A percentile compares a stretch with the other conserved stretches of the same genome.
These are phyloP conservation scores for Myrmecobius fasciatus DNA, from an alignment of 2,113 vertebrate genomes.

Conservation along the genomic window DNA sequence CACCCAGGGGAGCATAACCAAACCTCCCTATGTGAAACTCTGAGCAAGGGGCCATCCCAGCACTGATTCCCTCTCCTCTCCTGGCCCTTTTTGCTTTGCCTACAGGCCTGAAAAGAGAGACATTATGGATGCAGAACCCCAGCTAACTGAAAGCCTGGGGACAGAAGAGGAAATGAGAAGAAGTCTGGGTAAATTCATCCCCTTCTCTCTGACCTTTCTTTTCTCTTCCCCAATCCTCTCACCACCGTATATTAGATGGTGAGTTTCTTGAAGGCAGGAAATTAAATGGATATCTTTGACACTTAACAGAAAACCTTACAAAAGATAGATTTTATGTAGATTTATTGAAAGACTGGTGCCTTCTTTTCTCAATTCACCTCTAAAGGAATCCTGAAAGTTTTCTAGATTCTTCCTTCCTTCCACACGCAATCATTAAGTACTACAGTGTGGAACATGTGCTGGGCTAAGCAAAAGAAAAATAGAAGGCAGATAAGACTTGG, in stretches of 20 bases:
- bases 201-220: not conserved
- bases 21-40: not conserved
- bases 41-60: not conserved
- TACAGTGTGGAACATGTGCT: not conserved
- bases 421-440: not conserved
- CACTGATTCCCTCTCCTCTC: not conserved
- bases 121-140: slow-evolving; percentile 72
- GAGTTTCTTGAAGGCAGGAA: not conserved
- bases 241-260: not conserved
- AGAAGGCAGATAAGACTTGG: not conserved
- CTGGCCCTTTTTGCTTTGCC: not conserved
- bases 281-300: not conserved
- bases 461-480: not conserved
- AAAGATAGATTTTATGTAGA: not conserved
- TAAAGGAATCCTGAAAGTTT: not conserved
- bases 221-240: slow-evolving; percentile 62
- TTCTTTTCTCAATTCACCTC: not conserved
- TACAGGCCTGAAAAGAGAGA: slow-evolving; percentile 91
- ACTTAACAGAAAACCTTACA: not conserved
- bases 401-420: not conserved
- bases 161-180: slow-evolving; percentile 73
- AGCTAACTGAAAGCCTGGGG: slow-evolving; percentile 83
- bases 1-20: not conserved
- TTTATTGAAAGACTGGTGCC: not conserved
- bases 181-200: slow-evolving; percentile 84